phyloP scores from a whole-genome alignment of 2,888 invertebrate species.

The Clepsis dumicolana region DNA sequence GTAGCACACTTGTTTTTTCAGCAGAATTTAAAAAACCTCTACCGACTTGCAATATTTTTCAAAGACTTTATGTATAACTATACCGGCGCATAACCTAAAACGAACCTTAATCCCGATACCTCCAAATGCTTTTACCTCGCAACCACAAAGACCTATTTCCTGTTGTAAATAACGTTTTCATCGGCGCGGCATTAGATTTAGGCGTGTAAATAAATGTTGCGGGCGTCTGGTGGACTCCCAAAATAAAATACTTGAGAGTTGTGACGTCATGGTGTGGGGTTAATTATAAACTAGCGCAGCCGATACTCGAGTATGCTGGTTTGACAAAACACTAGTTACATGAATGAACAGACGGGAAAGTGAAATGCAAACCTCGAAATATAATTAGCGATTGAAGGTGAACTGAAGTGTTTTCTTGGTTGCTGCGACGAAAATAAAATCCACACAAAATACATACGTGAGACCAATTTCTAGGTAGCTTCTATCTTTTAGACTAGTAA shows the following conservation, averaged over 20 bases:
- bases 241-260: constrained; percentile 49
- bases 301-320: neutral
- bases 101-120: neutral
- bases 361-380: neutral
- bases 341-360: neutral
- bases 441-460: no score
- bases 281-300: constrained; percentile 26
- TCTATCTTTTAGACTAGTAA: no score
- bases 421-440: no score
- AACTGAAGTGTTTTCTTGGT: no score
- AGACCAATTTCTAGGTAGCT: no score
- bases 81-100: neutral
- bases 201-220: constrained; percentile 53
- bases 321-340: constrained; percentile 10
- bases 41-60: neutral
- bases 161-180: constrained; percentile 54
- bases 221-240: constrained; percentile 52
- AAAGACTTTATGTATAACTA: neutral
- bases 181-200: constrained; percentile 45
- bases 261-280: constrained; percentile 29
- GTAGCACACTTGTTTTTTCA: neutral
- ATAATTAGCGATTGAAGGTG: no score
- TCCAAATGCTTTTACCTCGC: neutral
- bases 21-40: neutral
- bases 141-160: constrained; percentile 4